A percentile compares a stretch with the other conserved stretches of the same genome.
Evolutionary conservation across 2,888 invertebrate genomes (phyloP).

Genomic region (Lycophotia porphyrea): DNA sequence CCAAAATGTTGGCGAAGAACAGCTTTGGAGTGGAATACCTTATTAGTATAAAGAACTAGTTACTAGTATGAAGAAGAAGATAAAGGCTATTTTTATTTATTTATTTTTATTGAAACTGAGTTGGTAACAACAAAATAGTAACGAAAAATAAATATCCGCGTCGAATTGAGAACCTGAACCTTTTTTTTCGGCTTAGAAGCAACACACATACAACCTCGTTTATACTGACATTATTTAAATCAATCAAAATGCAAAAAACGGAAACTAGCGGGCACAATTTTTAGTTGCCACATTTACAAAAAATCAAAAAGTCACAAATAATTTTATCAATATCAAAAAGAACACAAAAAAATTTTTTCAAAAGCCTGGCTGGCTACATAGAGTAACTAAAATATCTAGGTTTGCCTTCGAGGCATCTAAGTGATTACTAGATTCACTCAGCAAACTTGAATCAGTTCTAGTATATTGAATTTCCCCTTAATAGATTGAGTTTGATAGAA

Average conservation of each 20-base stretch:
- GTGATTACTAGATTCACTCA: slow-evolving; percentile 47
- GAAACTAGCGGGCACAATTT: background rate
- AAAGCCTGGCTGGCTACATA: background rate
- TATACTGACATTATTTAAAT: background rate
- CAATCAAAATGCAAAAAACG: background rate
- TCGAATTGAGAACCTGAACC: background rate
- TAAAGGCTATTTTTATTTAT: background rate
- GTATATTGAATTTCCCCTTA: slow-evolving; percentile 33
- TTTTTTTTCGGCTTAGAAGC: background rate
- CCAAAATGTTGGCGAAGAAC: no score
- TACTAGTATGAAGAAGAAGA: no score
- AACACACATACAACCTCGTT: background rate
- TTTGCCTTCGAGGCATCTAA: slow-evolving; percentile 27
- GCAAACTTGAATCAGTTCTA: slow-evolving; percentile 25
- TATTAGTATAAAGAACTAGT: no score
- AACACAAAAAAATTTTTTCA: background rate
- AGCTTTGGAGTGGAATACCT: no score
- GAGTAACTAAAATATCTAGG: slow-evolving; percentile 35
- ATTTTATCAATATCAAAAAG: background rate
- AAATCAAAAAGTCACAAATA: background rate
- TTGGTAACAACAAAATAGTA: no score
- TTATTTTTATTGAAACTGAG: no score
- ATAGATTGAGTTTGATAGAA: slow-evolving; percentile 18
- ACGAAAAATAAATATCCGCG: background rate
- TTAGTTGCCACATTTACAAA: background rate